phyloP scores from a whole-genome alignment of 1,140 invertebrate genomes.

The Centruroides sculpturatus region DNA sequence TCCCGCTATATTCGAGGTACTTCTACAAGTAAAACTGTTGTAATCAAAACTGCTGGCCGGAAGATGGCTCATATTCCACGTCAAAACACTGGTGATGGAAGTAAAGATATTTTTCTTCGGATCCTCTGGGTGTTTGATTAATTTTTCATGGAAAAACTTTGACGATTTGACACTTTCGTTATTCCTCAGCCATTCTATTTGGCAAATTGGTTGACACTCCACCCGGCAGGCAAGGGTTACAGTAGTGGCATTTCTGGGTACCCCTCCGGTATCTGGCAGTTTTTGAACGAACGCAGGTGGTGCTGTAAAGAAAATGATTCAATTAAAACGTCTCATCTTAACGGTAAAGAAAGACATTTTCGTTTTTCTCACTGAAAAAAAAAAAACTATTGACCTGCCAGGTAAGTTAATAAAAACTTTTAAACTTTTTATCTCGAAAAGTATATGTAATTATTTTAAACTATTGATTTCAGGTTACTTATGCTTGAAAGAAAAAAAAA shows the following conservation, averaged over 20 bases:
- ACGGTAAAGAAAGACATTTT: no score
- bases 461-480: no score
- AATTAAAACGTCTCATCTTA: no score
- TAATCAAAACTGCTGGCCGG: constrained; percentile 42
- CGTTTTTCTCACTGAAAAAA: no score
- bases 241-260: constrained; percentile 46
- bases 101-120: constrained; percentile 59
- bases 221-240: constrained; percentile 70
- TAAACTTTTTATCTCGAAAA: no score
- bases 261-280: constrained; percentile 60
- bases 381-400: no score
- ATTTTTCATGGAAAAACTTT: constrained; percentile 8
- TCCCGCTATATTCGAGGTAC: constrained; percentile 52
- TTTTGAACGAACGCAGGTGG: constrained; percentile 71
- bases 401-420: no score
- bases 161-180: constrained; percentile 16
- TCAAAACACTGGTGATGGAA: constrained; percentile 63
- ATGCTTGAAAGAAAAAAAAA: no score
- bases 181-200: constrained; percentile 70
- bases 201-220: constrained; percentile 66
- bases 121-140: constrained; percentile 24
- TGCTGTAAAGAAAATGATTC: constrained; percentile 38
- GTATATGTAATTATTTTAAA: no score
- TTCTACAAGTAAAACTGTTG: constrained; percentile 68
- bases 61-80: constrained; percentile 52